These are phyloP conservation scores for Homarus gammarus DNA, from an alignment of 2,888 invertebrate species.

Conservation along the genomic window DNA sequence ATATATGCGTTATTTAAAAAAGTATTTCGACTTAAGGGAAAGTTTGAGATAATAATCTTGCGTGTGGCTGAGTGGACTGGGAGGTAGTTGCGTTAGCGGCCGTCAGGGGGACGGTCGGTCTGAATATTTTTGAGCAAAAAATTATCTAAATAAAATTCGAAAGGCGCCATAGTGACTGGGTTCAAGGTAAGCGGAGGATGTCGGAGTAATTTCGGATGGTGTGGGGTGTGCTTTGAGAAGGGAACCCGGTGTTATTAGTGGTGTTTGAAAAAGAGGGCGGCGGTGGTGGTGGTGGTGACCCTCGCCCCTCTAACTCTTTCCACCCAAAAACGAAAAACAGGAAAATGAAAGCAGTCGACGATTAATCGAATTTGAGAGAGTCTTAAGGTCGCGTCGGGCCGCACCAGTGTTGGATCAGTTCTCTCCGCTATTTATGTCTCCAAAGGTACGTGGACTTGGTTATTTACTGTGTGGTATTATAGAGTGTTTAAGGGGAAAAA, in stretches of 20 bases:
- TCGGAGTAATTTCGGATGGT: constrained; percentile 57
- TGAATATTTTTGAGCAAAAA: constrained; percentile 76
- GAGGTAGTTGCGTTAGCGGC: constrained; percentile 62
- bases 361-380: constrained; percentile 67
- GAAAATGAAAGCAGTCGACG: constrained; percentile 68
- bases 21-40: not conserved
- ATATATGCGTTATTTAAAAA: too few species aligned
- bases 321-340: constrained; percentile 58
- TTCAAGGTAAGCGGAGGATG: constrained; percentile 71
- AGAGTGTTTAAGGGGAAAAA: not conserved
- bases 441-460: constrained; percentile 75
- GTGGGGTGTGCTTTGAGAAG: constrained; percentile 23
- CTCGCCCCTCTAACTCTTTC: constrained; percentile 52
- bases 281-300: constrained; percentile 48
- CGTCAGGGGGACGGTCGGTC: constrained; percentile 74
- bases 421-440: constrained; percentile 73
- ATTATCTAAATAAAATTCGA: constrained; percentile 76
- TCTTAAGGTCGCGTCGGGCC: constrained; percentile 59
- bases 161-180: constrained; percentile 76
- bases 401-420: constrained; percentile 50
- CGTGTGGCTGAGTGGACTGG: constrained; percentile 50
- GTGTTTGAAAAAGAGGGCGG: constrained; percentile 62
- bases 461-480: too few species aligned
- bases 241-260: constrained; percentile 35
- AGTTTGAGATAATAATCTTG: constrained; percentile 45